Conservation (phyloP, 1,140 invertebrate species). For the Protaetia brevitarsis region DNA sequence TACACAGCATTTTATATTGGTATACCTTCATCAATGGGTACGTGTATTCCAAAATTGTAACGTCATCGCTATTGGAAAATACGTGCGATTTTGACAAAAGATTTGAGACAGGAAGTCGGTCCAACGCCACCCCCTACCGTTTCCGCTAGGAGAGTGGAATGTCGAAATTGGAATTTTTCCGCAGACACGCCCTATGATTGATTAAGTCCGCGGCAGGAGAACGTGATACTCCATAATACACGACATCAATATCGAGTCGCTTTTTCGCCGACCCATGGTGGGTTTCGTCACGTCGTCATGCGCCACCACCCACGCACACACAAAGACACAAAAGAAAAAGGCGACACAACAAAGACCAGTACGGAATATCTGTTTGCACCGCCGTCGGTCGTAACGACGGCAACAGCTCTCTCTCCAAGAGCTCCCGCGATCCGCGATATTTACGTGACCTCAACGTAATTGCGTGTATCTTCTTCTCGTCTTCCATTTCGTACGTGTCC, state of each 20-base stretch:
- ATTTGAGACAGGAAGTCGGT: too few relatives aligned
- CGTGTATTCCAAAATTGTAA: too few relatives aligned
- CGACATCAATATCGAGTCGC: background rate
- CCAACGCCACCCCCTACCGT: background rate
- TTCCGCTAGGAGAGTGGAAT: too few relatives aligned
- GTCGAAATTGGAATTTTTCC: background rate
- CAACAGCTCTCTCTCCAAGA: background rate
- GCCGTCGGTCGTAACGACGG: slow-evolving; percentile 3
- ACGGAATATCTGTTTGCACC: slow-evolving; percentile 8
- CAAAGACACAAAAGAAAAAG: background rate
- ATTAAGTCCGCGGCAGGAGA: background rate
- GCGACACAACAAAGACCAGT: background rate
- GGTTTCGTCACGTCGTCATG: background rate
- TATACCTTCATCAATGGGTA: background rate
- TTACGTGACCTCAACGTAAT: slow-evolving; percentile 16
- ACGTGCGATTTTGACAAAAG: too few relatives aligned
- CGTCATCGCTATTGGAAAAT: background rate
- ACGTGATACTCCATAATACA: slow-evolving; percentile 11
- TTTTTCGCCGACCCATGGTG: background rate
- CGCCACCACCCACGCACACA: too few relatives aligned
- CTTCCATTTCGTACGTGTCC: background rate
- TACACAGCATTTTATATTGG: background rate
- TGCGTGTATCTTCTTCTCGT: background rate
- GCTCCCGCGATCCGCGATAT: background rate
- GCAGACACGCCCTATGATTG: background rate